A percentile compares a stretch with the other conserved stretches of the same genome.
Evolutionary conservation across 1,140 invertebrate species (phyloP).

Genomic region (Watersipora subatra): DNA sequence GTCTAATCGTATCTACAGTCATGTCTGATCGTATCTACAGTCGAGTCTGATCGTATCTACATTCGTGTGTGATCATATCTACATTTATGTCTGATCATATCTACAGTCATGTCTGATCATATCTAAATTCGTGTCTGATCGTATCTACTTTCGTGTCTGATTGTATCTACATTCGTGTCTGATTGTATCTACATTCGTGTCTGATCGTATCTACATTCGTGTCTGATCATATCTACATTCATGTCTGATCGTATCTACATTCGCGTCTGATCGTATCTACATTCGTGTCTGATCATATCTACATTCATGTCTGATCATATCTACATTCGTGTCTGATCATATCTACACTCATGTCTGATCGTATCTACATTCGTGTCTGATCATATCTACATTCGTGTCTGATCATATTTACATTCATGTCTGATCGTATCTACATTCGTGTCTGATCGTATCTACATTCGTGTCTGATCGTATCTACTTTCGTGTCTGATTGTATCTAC

Average conservation of each 20-base stretch:
- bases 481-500: not conserved
- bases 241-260: not conserved
- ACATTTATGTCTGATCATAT: not conserved
- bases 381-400: not conserved
- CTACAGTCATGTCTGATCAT: not conserved
- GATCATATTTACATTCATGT: not conserved
- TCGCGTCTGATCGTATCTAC: not conserved
- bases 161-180: not conserved
- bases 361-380: not conserved
- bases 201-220: not conserved
- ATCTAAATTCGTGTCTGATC: not conserved
- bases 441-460: not conserved
- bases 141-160: not conserved
- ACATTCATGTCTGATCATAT: not conserved
- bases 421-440: not conserved
- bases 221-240: not conserved
- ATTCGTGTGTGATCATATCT: not conserved
- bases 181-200: not conserved
- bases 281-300: not conserved
- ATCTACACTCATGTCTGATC: not conserved
- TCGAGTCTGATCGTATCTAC: not conserved
- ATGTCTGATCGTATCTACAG: not conserved
- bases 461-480: not conserved
- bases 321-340: not conserved
- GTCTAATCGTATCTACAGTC: not conserved